Evolutionary conservation across 2,113 vertebrate species (phyloP).

Genomic region (Diadophis punctatus): DNA sequence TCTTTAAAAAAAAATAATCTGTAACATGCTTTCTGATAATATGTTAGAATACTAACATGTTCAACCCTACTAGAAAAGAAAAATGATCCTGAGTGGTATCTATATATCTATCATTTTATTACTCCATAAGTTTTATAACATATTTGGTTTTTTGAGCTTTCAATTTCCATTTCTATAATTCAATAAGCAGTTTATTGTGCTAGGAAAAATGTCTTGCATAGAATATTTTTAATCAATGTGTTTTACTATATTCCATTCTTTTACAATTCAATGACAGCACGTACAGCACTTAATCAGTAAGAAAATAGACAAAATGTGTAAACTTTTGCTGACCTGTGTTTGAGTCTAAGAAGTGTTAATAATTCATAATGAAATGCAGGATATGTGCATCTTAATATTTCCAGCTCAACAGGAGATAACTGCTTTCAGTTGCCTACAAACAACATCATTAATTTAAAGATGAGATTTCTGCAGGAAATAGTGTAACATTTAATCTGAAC

Average conservation of each 20-base stretch:
- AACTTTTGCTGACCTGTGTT: background rate
- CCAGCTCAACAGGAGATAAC: background rate
- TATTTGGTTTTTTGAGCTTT: background rate
- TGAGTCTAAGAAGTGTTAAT: background rate
- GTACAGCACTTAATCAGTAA: background rate
- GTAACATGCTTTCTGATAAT: background rate
- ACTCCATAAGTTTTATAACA: background rate
- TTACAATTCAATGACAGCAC: background rate
- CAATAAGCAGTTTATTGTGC: background rate
- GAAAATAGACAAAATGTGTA: background rate
- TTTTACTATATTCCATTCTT: conserved; percentile 20
- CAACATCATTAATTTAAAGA: background rate
- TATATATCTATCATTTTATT: background rate
- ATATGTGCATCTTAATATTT: background rate
- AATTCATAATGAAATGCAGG: background rate
- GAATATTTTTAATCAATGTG: background rate
- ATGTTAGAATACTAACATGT: background rate
- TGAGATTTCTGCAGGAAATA: conserved; percentile 5
- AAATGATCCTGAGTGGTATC: background rate
- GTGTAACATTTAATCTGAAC: conserved; percentile 2
- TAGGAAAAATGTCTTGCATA: background rate
- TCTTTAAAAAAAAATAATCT: background rate
- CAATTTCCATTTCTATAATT: conserved; percentile 18
- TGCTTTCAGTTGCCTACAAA: background rate
- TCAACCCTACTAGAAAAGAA: background rate